These are phyloP conservation scores for Aurelia coerulea DNA, from an alignment of 30 jellyfish, hydroid and myxozoan genomes.

Conservation along the genomic window DNA sequence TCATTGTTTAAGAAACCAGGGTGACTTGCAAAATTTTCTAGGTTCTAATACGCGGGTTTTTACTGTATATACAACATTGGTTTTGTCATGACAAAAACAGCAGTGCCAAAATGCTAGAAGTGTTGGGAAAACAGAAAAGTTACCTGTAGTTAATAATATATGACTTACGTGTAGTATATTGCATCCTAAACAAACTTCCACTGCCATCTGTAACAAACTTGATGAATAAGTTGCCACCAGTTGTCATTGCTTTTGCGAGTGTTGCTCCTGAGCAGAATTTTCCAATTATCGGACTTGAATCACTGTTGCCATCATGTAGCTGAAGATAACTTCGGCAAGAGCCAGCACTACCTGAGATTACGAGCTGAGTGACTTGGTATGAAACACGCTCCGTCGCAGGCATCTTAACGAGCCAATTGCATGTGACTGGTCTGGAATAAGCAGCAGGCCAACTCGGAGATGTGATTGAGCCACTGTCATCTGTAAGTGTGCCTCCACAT, in stretches of 20 bases:
- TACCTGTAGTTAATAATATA: no score
- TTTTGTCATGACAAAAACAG: no score
- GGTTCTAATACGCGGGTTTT: no score
- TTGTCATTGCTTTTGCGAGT: slow-evolving; percentile 33
- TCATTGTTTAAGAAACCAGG: no score
- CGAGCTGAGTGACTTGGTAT: slow-evolving; percentile 42
- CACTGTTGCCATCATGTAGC: slow-evolving; percentile 58
- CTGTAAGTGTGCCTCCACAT: slow-evolving; percentile 74
- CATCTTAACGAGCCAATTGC: slow-evolving; percentile 65
- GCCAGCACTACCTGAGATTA: slow-evolving; percentile 23
- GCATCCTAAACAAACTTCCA: slow-evolving; percentile 62
- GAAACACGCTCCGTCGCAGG: slow-evolving; percentile 55
- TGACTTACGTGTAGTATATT: slow-evolving; percentile 63
- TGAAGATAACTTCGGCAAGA: slow-evolving; percentile 49
- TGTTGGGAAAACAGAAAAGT: no score
- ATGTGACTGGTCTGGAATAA: slow-evolving; percentile 19
- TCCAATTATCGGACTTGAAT: slow-evolving; percentile 60
- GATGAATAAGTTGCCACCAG: slow-evolving; percentile 41
- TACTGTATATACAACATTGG: no score
- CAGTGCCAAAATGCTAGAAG: no score
- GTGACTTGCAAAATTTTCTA: no score
- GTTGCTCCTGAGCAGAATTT: slow-evolving; percentile 52
- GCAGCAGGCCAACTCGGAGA: slow-evolving; percentile 81
- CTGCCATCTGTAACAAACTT: slow-evolving; percentile 69
- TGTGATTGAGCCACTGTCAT: slow-evolving; percentile 51